phyloP scores from a whole-genome alignment of 2,797 vertebrate species.

The Acrocephalus scirpaceus region DNA sequence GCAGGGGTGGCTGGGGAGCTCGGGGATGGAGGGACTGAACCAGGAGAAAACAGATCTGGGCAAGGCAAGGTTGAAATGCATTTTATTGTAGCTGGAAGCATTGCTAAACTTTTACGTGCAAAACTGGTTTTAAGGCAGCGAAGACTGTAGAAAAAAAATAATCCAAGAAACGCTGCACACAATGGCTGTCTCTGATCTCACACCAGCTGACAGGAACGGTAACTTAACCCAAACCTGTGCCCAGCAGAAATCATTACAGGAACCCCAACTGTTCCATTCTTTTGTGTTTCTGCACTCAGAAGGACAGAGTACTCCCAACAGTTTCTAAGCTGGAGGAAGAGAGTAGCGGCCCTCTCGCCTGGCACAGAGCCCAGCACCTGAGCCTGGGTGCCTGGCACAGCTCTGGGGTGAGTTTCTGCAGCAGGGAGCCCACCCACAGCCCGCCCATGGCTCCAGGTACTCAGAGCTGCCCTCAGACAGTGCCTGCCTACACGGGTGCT shows the following conservation, averaged over 20 bases:
- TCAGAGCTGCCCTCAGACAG: background rate
- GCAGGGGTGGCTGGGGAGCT: background rate
- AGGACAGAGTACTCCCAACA: background rate
- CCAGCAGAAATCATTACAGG: background rate
- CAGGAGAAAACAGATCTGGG: background rate
- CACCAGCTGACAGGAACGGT: background rate
- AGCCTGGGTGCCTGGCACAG: accelerated
- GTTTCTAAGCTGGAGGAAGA: background rate
- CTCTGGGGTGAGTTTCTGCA: accelerated
- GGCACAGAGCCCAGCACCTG: background rate
- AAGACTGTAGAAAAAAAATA: background rate
- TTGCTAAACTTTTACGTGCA: background rate
- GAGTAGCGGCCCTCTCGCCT: accelerated
- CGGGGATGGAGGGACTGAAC: background rate
- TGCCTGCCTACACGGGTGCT: background rate
- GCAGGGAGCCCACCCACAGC: accelerated
- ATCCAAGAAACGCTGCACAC: background rate
- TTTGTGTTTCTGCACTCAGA: background rate
- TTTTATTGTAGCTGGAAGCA: background rate
- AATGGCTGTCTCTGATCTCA: background rate
- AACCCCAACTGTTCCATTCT: background rate
- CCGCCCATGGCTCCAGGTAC: background rate
- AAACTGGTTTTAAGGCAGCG: background rate
- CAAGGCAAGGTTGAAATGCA: background rate
- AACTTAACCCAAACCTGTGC: background rate